Percentiles rank a stretch among this genome's conserved stretches.
Conservation (phyloP, 2,797 vertebrate genomes). For the Iguana delicatissima region DNA sequence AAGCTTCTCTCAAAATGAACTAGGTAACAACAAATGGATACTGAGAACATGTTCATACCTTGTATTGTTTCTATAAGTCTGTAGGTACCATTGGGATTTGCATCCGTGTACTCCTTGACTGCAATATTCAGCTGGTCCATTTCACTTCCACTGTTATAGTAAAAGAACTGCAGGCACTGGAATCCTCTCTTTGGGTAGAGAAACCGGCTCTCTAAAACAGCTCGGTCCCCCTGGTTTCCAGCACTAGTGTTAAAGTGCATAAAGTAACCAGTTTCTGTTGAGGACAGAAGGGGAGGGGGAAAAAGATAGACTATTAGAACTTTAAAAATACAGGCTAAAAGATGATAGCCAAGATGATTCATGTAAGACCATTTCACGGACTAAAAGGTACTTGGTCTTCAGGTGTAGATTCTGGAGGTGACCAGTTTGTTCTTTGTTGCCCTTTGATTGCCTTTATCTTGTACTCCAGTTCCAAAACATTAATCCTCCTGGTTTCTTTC, state of each 20-base stretch:
- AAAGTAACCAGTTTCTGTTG: constrained; percentile 89
- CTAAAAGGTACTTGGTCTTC: not conserved
- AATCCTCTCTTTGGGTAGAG: constrained; percentile 88
- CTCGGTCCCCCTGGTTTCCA: constrained; percentile 72
- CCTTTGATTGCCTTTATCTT: not conserved
- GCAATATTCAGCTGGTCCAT: constrained; percentile 82
- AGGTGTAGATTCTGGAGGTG: not conserved
- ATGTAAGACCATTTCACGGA: not conserved
- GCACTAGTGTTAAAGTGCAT: constrained; percentile 87
- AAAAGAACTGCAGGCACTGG: constrained; percentile 94
- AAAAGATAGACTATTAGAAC: not conserved
- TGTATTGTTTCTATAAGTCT: constrained; percentile 79
- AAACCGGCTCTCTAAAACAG: constrained; percentile 86
- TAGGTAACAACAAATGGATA: not conserved
- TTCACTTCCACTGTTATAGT: constrained; percentile 83
- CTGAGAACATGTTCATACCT: constrained; percentile 76
- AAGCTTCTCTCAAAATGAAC: not conserved
- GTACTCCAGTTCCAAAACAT: not conserved
- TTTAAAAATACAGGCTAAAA: not conserved
- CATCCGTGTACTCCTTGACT: constrained; percentile 83
- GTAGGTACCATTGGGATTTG: constrained; percentile 74
- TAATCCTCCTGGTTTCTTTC: not conserved
- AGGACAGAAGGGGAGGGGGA: constrained; percentile 39
- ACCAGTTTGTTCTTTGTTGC: not conserved
- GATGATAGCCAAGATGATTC: not conserved